phyloP scores from a whole-genome alignment of 2,113 vertebrate genomes.

The Chrysemys picta region DNA sequence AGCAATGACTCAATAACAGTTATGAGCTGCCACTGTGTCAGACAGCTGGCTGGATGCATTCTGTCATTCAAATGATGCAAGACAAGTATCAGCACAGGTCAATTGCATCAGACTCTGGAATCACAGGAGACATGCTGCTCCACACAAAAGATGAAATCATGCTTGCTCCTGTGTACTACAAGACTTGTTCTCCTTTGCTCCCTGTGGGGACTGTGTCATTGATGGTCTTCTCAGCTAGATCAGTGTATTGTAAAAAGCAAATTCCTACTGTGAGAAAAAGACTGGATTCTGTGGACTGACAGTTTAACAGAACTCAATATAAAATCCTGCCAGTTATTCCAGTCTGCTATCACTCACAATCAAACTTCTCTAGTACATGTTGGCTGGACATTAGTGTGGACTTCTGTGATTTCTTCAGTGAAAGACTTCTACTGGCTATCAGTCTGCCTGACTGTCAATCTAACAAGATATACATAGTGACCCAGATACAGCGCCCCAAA shows the following conservation, averaged over 20 bases:
- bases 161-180: background rate
- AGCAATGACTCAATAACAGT: fast-evolving
- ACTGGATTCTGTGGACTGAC: background rate
- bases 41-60: fast-evolving
- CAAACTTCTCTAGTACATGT: background rate
- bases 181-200: fast-evolving
- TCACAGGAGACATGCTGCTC: background rate
- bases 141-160: background rate
- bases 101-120: background rate
- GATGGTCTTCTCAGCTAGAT: background rate
- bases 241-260: background rate
- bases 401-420: background rate
- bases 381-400: fast-evolving
- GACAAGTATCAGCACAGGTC: fast-evolving
- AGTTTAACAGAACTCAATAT: background rate
- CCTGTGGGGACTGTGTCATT: background rate
- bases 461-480: background rate
- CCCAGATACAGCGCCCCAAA: background rate
- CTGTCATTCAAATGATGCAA: background rate
- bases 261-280: background rate
- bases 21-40: background rate
- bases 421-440: background rate
- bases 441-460: background rate
- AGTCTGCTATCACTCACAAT: fast-evolving
- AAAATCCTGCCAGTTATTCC: background rate